Evolutionary conservation across 2,797 vertebrate species (phyloP), one percentile per base, ranked within the genome.

Genomic region (Urophycis tenuis): DNA sequence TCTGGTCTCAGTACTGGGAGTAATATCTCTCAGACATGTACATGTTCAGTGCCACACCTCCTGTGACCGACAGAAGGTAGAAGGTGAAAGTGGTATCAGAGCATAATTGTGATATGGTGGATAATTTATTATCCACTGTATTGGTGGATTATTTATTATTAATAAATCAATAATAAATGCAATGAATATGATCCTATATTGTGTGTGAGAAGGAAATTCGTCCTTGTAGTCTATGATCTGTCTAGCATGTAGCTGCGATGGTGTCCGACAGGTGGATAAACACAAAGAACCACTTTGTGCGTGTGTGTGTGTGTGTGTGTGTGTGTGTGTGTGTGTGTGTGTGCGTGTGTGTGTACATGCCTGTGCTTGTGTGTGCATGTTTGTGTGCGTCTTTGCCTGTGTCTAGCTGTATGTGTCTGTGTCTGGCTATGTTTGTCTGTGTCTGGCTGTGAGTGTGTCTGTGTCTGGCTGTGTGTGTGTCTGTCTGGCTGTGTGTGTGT

Each of bases 391-490:
- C 33, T 71, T 17, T 72, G 33, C 17, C 32, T 72, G 71, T 72
- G 32, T 72, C 33, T 72, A 22, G 35, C 32, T 45, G 11, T 14
- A 12, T 45, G 11, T 45, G 15, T 10, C 41, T 45, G 41, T 45
- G 41, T 45, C 1, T 73, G 72, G 25, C 22, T 73, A n/a, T 73
- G 36, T 73, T 7, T 41, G n/a, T 73, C 33, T 73, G 33, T 73
- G 33, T 36, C 33, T 73, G 72, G 36, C 33, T 73, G 72, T 73
- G 71, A 35, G 71, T 72, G 72, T 73, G 72, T 41, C 34, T 73
- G 19, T 73, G 72, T 41, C 34, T 39, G 35, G 35, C 22, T 29
- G 72, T 34, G 71, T 30, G 71, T 73, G 31, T 73, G 1, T 74
- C 5, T 73, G 3, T 35, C n/a, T n/a, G n/a, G n/a, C n/a, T n/a